Conservation (phyloP, 2,797 vertebrate genomes). For the Sebastes minor region DNA sequence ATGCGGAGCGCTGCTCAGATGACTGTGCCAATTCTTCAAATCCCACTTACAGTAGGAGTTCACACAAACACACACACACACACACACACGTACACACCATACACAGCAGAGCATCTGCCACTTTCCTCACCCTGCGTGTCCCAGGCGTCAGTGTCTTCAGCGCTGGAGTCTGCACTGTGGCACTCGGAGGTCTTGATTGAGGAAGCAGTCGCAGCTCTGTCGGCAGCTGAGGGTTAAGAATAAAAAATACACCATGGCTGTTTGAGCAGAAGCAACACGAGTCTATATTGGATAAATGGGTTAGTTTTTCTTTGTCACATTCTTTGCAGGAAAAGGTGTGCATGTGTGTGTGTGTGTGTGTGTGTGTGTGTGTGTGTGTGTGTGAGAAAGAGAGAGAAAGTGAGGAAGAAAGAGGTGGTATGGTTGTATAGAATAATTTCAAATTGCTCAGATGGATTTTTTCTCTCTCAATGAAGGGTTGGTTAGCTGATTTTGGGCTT, state of each 20-base stretch:
- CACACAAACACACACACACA: constrained; percentile 21
- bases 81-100: constrained; percentile 26
- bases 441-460: not conserved
- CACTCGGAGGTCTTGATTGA: constrained; percentile 70
- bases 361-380: not conserved
- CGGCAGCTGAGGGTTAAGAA: constrained; percentile 56
- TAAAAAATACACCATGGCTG: constrained; percentile 54
- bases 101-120: constrained; percentile 65
- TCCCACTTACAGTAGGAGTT: constrained; percentile 84
- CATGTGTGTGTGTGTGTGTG: no score
- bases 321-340: not conserved
- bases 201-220: constrained; percentile 65
- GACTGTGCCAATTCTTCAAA: constrained; percentile 89
- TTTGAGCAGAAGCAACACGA: constrained; percentile 55
- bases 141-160: constrained; percentile 60
- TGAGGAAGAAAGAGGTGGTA: not conserved
- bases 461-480: not conserved
- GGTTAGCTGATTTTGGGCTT: not conserved
- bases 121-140: constrained; percentile 71
- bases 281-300: constrained; percentile 45
- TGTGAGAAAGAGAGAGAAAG: not conserved
- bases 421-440: not conserved
- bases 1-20: constrained; percentile 83
- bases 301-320: constrained; percentile 45
- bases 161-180: constrained; percentile 52